Base-by-base conservation (phyloP, 2,797 vertebrate species). In the Ctenosaura bakeri region DNA sequence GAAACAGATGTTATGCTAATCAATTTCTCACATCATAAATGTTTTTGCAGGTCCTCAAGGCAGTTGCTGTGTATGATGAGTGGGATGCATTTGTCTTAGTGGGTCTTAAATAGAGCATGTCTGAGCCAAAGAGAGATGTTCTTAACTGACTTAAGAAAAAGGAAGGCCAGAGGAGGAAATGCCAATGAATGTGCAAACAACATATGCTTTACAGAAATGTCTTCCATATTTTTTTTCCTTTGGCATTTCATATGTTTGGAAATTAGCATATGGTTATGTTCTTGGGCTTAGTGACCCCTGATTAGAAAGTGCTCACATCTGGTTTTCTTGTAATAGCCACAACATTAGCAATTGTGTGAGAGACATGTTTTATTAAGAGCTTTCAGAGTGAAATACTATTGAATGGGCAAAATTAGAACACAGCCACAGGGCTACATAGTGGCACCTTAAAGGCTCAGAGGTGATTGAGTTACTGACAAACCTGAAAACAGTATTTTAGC, bases 171-270 rank as follows among this genome's bases (percentile, higher is more conserved):
- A 8, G 93, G 86, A 85, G 71, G 0, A 16, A 46, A 71, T 32
- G 26, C 62, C 86, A 79, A 91, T 90, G 29, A 69, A 18, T 83
- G 94, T 77, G 16, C 6, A 76, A 9, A 35, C 78, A 56, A 77
- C 20, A 38, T 0, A 32, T 38, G 12, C 80, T 90, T 92, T 76
- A 62, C 83, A 56, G 89, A 12, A 13, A 9, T 76, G 6, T 38
- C 56, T 76, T 76, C 71, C 69, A n/a, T 54, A 20, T 71, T 52
- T 14, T 26, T 13, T 26, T 13, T 26, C 7, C 35, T 24, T 26
- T 50, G 64, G 46, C 71, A 26, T 22, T 76, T 56, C 69, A 38
- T 18, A 74, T 74, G 35, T 76, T 86, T 86, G 32, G 71, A 76
- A 76, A 59, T 86, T 54, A 59, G 18, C 71, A 76, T 18, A 76